Conservation (phyloP, 2,113 vertebrate genomes). For the Salminus brasiliensis region DNA sequence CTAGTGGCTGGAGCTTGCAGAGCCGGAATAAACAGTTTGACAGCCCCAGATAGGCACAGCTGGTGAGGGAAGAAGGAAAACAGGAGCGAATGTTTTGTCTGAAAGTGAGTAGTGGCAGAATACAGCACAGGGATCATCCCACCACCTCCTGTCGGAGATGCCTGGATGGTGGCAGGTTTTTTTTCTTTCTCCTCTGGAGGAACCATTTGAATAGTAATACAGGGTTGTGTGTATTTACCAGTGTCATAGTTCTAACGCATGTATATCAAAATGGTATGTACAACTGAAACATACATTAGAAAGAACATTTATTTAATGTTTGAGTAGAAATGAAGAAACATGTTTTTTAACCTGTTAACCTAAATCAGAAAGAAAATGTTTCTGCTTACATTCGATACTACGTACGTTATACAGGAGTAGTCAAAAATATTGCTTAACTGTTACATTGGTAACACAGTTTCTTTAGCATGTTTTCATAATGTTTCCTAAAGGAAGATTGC, state of each 20-base stretch:
- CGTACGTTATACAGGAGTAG: too few relatives aligned
- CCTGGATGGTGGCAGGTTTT: slow-evolving; percentile 8
- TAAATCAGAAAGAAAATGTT: too few relatives aligned
- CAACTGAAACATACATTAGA: neutral
- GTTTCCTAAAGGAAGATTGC: too few relatives aligned
- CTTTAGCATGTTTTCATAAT: too few relatives aligned
- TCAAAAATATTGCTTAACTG: too few relatives aligned
- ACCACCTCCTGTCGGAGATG: slow-evolving; percentile 10
- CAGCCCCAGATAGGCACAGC: slow-evolving; percentile 44
- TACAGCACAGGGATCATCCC: slow-evolving; percentile 18
- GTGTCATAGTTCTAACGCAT: neutral
- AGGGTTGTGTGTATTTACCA: neutral
- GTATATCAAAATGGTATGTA: neutral
- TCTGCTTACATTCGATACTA: too few relatives aligned
- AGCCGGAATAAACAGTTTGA: slow-evolving; percentile 57
- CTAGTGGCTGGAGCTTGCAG: slow-evolving; percentile 43
- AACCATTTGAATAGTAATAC: neutral
- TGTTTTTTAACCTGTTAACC: too few relatives aligned
- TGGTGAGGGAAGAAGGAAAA: slow-evolving; percentile 50
- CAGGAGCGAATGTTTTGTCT: slow-evolving; percentile 53
- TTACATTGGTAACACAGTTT: too few relatives aligned
- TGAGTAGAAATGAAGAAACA: too few relatives aligned
- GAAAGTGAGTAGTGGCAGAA: slow-evolving; percentile 39
- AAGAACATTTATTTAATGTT: neutral
- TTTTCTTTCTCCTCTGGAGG: slow-evolving; percentile 23